Conservation (phyloP, 2,888 invertebrate genomes). For the Rambutsinella grinnellia region DNA sequence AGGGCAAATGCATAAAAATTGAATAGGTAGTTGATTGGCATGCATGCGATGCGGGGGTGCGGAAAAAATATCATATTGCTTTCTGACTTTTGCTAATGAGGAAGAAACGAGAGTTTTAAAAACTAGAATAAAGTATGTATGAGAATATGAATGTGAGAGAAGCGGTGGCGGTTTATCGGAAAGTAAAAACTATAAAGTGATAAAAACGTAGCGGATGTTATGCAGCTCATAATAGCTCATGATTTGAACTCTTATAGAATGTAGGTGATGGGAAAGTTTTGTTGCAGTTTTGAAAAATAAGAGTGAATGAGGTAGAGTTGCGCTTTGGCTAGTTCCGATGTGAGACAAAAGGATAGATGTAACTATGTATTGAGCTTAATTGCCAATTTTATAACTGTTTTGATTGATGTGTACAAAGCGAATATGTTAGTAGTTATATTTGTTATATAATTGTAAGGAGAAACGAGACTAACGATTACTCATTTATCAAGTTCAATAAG, state of each 20-base stretch:
- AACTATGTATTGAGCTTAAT: not conserved
- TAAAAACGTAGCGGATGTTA: not conserved
- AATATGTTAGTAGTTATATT: not conserved
- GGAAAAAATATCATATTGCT: not conserved
- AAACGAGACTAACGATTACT: not conserved
- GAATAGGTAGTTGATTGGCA: not conserved
- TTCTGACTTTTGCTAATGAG: not conserved
- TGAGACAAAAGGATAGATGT: not conserved
- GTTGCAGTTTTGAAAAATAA: constrained; percentile 26
- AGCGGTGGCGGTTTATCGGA: not conserved
- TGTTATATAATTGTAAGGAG: not conserved
- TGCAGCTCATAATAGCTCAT: not conserved
- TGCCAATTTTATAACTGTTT: too few species aligned
- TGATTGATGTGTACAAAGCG: too few species aligned
- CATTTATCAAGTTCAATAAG: constrained; percentile 31
- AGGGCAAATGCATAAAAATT: not conserved
- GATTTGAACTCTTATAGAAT: not conserved
- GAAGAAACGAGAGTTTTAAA: not conserved
- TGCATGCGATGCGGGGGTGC: not conserved
- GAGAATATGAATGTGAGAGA: too few species aligned
- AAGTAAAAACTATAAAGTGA: not conserved
- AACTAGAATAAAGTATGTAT: not conserved
- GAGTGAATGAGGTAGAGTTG: not conserved
- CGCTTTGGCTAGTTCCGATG: not conserved
- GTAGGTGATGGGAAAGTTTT: constrained; percentile 41